phyloP scores from a whole-genome alignment of 2,797 vertebrate genomes.

The Myotis planiceps region DNA sequence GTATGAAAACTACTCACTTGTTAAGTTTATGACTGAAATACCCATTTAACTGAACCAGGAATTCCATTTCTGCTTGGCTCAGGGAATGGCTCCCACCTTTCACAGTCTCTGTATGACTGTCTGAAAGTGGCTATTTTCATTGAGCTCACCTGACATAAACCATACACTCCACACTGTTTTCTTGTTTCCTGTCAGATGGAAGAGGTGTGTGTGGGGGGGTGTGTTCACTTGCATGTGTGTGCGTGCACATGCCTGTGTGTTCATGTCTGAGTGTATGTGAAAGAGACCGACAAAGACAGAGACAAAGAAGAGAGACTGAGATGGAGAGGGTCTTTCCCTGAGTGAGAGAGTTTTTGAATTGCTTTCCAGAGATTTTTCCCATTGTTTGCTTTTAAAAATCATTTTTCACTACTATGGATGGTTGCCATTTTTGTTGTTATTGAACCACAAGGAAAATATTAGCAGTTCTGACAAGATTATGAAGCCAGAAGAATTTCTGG shows the following conservation, averaged over 20 bases:
- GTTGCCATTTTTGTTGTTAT: slow-evolving; percentile 35
- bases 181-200: not conserved
- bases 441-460: slow-evolving; percentile 21
- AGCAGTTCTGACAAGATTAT: slow-evolving; percentile 2
- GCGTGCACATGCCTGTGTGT: not conserved
- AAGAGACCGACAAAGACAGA: not conserved
- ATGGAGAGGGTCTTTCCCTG: not conserved
- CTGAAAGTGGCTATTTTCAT: slow-evolving; percentile 26
- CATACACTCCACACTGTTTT: not conserved
- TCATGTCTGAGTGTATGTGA: not conserved
- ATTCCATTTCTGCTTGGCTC: slow-evolving; percentile 44
- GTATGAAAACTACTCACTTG: slow-evolving; percentile 28
- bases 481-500: slow-evolving; percentile 43
- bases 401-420: not conserved
- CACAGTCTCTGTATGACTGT: not conserved
- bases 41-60: slow-evolving; percentile 6
- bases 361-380: slow-evolving; percentile 19
- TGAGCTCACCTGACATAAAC: not conserved
- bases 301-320: not conserved
- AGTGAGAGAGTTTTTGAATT: not conserved
- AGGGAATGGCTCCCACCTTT: not conserved
- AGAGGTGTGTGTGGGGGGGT: not conserved
- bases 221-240: not conserved
- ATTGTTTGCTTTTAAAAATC: not conserved
- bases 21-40: slow-evolving; percentile 51